Percentiles rank a stretch among this genome's conserved stretches.
phyloP scores from a whole-genome alignment of 30 jellyfish, hydroid and myxozoan genomes.

The Kudoa iwatai region DNA sequence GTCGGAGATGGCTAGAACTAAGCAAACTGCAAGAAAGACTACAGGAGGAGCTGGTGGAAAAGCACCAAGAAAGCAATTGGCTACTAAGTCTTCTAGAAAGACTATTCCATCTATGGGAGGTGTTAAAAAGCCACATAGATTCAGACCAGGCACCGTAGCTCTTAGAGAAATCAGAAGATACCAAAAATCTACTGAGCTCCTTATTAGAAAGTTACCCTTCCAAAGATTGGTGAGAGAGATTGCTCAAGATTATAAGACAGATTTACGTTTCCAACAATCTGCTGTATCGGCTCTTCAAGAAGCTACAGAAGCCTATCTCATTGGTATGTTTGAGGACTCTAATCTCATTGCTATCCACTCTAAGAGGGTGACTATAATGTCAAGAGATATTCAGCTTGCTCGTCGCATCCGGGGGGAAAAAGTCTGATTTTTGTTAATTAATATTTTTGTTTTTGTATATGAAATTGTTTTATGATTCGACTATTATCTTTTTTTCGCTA shows the following conservation, averaged over 20 bases:
- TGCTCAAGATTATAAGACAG: constrained; percentile 91
- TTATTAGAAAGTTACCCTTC: constrained; percentile 51
- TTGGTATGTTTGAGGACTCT: background rate
- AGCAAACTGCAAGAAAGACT: constrained; percentile 67
- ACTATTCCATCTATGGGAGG: constrained; percentile 92
- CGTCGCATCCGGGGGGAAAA: background rate
- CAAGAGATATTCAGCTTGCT: background rate
- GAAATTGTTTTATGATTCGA: no score
- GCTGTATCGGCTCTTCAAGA: constrained; percentile 68
- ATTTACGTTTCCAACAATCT: constrained; percentile 67
- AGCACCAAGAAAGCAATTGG: constrained; percentile 75
- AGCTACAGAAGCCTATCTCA: background rate
- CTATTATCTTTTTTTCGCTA: no score
- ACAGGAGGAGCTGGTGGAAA: constrained; percentile 91
- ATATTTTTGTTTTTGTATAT: no score
- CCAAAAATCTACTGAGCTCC: constrained; percentile 61
- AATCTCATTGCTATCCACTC: background rate
- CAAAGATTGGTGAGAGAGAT: constrained; percentile 74
- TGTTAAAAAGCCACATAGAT: constrained; percentile 64
- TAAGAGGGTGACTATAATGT: background rate
- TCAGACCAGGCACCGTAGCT: constrained; percentile 87
- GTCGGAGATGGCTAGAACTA: constrained; percentile 80
- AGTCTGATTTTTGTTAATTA: no score
- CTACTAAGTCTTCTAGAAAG: constrained; percentile 60
- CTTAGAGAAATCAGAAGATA: constrained; percentile 50